Base-by-base conservation (phyloP, 1,140 invertebrate species). In the Branchinecta lindahli region DNA sequence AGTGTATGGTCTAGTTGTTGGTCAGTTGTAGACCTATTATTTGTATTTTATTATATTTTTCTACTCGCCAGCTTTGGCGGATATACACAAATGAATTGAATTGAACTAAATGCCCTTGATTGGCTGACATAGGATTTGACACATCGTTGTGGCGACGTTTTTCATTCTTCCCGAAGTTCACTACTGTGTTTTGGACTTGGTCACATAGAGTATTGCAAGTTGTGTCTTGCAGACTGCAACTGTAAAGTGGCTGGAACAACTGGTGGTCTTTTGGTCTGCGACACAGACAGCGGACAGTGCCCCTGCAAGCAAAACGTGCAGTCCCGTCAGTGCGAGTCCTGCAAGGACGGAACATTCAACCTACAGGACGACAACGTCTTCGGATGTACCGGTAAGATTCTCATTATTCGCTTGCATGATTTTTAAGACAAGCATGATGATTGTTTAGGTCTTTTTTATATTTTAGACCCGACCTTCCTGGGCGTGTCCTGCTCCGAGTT, bases 161-260 rank as follows among this genome's bases (percentile, higher is more conserved):
- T n/a, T n/a, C n/a, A n/a, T n/a, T n/a, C n/a, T n/a, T n/a, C n/a
- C n/a, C n/a, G n/a, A n/a, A n/a, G n/a, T n/a, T n/a, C n/a, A n/a
- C n/a, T n/a, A n/a, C n/a, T n/a, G n/a, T n/a, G n/a, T n/a, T n/a
- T n/a, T n/a, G n/a, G n/a, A n/a, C n/a, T n/a, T n/a, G n/a, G n/a
- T n/a, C n/a, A n/a, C n/a, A n/a, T n/a, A n/a, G n/a, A n/a, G n/a
- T n/a, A 33, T 33, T 33, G 5, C 33, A 33, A 33, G 33, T 5
- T 33, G 5, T 33, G 33, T 33, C 33, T 33, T 33, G 33, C 71
- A 87, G 90, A 90, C 71, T 96, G 93, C 75, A 84, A 85, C 15
- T 96, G 94, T 76, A 83, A 89, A 74, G 78, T 84, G 15, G 85
- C 89, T 68, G 94, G 94, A 45, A 92, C 92, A 0, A 81, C 96